Evolutionary conservation across 1,140 invertebrate genomes (phyloP), one percentile per base, ranked within the genome.

Genomic region (Conopomorpha cramerella): DNA sequence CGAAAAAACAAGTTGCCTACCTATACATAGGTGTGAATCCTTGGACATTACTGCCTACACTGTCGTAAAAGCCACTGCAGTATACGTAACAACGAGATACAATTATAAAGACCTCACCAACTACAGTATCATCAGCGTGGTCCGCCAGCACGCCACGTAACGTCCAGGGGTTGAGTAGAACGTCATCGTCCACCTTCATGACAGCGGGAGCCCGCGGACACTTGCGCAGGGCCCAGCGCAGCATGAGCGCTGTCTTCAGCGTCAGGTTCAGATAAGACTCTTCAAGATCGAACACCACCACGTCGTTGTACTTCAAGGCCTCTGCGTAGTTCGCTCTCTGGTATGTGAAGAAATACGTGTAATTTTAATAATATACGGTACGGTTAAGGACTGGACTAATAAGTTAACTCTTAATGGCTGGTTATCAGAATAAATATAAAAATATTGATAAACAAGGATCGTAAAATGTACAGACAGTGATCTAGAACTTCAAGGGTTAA

Each of bases 181-280:
- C 82, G 52, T 90, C 87, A 46, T 90, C 88, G 51, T 91, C 87
- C 47, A 84, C 82, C 77, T 90, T 90, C 43, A 90, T 78, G 43
- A 90, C 59, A 59, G 85, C 88, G 47, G 78, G 74, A 26, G 83
- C 84, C 45, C 81, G 66, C 40, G 82, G 72, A 67, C 84, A 86
- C 53, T 84, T 79, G 43, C 81, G 80, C 8, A 81, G 70, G 8
- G 82, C 80, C 85, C 89, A 93, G 55, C 88, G 84, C 36, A 92
- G 77, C 38, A 82, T 84, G 74, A 89, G 85, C 1, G 86, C 84
- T 39, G 89, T 87, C 71, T 93, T 93, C 51, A 91, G 86, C 0
- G 90, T 91, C 49, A 93, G 77, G 62, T 93, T 93, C 48, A 85
- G 81, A 54, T 93, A 93, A 29, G 81, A 78, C 63, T 93, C 91